Evolutionary conservation across 2,113 vertebrate genomes (phyloP).

Genomic region (Pterocles burchelli): DNA sequence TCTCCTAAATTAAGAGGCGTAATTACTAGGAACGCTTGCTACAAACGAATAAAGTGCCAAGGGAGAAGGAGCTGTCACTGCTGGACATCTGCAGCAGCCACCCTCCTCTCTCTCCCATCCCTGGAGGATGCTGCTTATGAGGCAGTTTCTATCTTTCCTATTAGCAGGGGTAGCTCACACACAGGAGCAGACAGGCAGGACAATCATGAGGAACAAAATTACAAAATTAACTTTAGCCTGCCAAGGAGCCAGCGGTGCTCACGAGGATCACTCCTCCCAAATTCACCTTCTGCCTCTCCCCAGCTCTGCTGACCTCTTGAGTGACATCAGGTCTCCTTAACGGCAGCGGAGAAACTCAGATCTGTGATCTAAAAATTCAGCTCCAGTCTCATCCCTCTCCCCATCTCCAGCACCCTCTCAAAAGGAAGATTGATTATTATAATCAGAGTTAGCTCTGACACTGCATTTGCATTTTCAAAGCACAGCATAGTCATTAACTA

Average conservation of each 20-base stretch:
- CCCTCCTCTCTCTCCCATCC: slow-evolving; percentile 12
- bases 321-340: not conserved
- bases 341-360: not conserved
- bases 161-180: slow-evolving; percentile 16
- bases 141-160: slow-evolving; percentile 35
- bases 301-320: not conserved
- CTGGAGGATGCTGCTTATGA: slow-evolving; percentile 22
- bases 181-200: not conserved
- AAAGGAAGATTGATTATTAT: slow-evolving; percentile 65
- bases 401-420: slow-evolving; percentile 25
- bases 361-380: not conserved
- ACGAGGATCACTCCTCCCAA: not conserved
- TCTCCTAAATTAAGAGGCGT: slow-evolving; percentile 71
- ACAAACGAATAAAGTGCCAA: slow-evolving; percentile 28
- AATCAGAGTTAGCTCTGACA: slow-evolving; percentile 60
- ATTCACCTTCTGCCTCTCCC: not conserved
- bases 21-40: slow-evolving; percentile 67
- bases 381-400: not conserved
- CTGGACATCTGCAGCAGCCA: slow-evolving; percentile 27
- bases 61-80: slow-evolving; percentile 57
- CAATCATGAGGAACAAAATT: not conserved
- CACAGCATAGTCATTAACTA: slow-evolving; percentile 61
- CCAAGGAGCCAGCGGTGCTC: not conserved
- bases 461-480: slow-evolving; percentile 69
- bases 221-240: not conserved